phyloP scores from a whole-genome alignment of 2,797 vertebrate species.

The Anguilla obscura region DNA sequence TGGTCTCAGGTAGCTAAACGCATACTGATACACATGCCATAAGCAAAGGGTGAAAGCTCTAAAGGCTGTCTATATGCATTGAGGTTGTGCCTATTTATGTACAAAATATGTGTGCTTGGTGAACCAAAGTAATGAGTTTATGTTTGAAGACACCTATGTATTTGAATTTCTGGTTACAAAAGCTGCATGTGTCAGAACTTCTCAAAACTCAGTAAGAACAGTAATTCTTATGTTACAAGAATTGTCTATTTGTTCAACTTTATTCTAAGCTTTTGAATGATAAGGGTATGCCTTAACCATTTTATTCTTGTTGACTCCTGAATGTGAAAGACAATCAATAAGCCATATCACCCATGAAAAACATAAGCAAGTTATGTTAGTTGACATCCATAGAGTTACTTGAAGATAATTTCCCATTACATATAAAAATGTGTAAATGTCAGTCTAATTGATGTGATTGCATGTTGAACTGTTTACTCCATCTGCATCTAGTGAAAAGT shows the following conservation, averaged over 20 bases:
- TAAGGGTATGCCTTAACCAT: neutral
- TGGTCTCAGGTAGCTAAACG: neutral
- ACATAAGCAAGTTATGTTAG: neutral
- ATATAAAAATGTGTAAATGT: neutral
- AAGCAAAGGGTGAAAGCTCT: neutral
- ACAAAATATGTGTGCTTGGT: neutral
- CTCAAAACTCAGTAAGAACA: neutral
- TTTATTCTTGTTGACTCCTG: neutral
- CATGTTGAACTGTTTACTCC: neutral
- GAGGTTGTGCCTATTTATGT: neutral
- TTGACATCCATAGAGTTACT: neutral
- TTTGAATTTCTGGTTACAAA: neutral
- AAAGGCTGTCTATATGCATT: neutral
- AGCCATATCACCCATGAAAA: neutral
- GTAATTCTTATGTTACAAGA: neutral
- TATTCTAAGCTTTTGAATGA: neutral
- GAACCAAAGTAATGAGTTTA: neutral
- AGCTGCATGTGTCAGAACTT: neutral
- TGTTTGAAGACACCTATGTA: neutral
- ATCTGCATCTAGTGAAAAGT: constrained; percentile 61
- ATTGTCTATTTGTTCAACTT: neutral
- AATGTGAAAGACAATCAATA: neutral
- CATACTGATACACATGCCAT: neutral
- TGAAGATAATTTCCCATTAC: neutral
- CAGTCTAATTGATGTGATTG: neutral